Evolutionary conservation across 2,113 vertebrate species (phyloP).

Genomic region (Limnothrissa miodon): DNA sequence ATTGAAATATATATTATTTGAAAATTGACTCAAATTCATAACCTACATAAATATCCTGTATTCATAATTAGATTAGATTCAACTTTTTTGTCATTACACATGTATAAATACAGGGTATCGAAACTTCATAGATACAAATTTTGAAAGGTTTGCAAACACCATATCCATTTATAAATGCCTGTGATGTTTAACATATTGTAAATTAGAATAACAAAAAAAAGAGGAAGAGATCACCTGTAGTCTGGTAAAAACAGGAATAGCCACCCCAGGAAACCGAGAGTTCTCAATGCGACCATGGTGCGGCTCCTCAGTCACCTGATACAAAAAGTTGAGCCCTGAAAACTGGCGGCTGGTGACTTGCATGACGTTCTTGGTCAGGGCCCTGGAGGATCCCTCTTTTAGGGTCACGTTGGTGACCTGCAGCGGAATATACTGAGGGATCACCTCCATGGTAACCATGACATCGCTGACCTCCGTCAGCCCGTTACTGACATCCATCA

Average conservation of each 20-base stretch:
- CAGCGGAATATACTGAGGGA: conserved; percentile 76
- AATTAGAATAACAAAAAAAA: neutral
- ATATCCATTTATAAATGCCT: neutral
- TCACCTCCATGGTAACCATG: conserved; percentile 73
- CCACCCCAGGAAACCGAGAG: conserved; percentile 69
- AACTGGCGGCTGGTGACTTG: conserved; percentile 77
- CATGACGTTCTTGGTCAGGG: conserved; percentile 69
- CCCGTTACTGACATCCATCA: conserved; percentile 75
- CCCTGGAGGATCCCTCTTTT: conserved; percentile 76
- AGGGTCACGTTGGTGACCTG: conserved; percentile 76
- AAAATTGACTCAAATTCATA: too few relatives aligned
- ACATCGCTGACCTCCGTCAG: conserved; percentile 67
- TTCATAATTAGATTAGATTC: too few relatives aligned
- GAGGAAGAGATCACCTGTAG: conserved; percentile 72
- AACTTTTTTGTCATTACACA: too few relatives aligned
- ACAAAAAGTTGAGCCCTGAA: conserved; percentile 75
- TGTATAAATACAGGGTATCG: too few relatives aligned
- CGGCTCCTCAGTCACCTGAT: conserved; percentile 73
- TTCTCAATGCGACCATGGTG: conserved; percentile 79
- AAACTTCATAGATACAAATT: too few relatives aligned
- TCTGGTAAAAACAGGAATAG: conserved; percentile 78
- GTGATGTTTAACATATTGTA: neutral
- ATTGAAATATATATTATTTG: neutral
- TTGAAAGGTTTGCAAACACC: neutral
- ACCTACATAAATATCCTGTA: too few relatives aligned